These are phyloP conservation scores for Sturnus vulgaris DNA, from an alignment of 2,113 vertebrate genomes.

Conservation along the genomic window DNA sequence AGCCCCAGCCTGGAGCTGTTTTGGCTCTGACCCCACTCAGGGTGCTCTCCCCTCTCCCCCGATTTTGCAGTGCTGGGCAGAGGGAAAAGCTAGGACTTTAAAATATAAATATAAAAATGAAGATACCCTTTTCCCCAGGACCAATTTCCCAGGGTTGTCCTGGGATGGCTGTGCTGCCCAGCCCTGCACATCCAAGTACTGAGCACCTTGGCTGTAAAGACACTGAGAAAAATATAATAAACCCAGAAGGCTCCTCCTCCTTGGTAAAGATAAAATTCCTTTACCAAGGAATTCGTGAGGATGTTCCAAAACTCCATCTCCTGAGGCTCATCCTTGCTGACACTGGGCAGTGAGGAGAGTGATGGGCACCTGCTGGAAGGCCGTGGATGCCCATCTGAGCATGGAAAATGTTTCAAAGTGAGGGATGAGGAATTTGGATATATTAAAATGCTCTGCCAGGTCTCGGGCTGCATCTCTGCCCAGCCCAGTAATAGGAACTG, in stretches of 20 bases:
- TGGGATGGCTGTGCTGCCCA: too few species aligned
- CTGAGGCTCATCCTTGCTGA: neutral
- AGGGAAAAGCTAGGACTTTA: neutral
- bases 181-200: neutral
- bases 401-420: constrained; percentile 66
- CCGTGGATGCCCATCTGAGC: constrained; percentile 72
- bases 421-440: constrained; percentile 74
- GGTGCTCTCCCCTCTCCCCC: neutral
- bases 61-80: neutral
- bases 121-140: neutral
- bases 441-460: constrained; percentile 12
- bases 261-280: neutral
- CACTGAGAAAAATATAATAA: accelerated
- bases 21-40: accelerated
- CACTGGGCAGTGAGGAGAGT: accelerated
- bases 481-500: constrained; percentile 53
- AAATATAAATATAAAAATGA: neutral
- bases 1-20: neutral
- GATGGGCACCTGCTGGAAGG: neutral
- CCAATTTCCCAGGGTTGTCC: neutral
- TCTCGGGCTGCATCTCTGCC: constrained; percentile 75
- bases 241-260: neutral
- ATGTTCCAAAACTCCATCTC: accelerated
- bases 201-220: neutral
- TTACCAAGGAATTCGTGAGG: neutral